Conservation (phyloP, 2,888 invertebrate species). For the Lasioglossum malachurum region DNA sequence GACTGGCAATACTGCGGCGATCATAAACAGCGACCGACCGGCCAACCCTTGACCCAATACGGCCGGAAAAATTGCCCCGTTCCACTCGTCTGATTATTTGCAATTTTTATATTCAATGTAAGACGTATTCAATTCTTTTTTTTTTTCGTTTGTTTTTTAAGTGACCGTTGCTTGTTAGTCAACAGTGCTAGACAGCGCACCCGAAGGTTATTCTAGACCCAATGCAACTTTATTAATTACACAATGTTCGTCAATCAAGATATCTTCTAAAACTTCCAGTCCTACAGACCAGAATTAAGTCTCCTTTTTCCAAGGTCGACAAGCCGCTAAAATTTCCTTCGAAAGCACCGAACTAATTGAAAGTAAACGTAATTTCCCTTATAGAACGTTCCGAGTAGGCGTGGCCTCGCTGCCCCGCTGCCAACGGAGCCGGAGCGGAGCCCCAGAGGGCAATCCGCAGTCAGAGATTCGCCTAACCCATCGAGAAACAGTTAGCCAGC, state of each 20-base stretch:
- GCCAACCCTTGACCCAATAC: neutral
- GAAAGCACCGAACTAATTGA: neutral
- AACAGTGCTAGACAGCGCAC: neutral
- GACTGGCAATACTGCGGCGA: slow-evolving; percentile 23
- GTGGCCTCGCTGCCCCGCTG: neutral
- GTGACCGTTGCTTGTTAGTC: neutral
- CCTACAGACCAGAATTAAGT: too few species aligned
- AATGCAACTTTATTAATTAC: neutral
- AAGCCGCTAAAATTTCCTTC: neutral
- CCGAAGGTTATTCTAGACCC: neutral
- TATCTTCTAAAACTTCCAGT: too few species aligned
- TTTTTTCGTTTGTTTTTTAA: neutral
- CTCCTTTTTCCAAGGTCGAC: neutral
- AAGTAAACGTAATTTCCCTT: neutral
- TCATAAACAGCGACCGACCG: neutral
- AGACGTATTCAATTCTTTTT: neutral
- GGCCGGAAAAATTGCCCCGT: neutral
- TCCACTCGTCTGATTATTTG: neutral
- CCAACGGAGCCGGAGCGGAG: neutral
- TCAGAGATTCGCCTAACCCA: neutral
- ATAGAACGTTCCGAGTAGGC: neutral
- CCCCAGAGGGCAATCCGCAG: neutral
- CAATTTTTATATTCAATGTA: neutral
- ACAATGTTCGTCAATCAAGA: too few species aligned
- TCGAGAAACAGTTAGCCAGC: neutral